Percentiles rank a stretch among this genome's conserved stretches.
phyloP scores from a whole-genome alignment of 2,888 invertebrate species.

The Zygothrica quintamaculata region DNA sequence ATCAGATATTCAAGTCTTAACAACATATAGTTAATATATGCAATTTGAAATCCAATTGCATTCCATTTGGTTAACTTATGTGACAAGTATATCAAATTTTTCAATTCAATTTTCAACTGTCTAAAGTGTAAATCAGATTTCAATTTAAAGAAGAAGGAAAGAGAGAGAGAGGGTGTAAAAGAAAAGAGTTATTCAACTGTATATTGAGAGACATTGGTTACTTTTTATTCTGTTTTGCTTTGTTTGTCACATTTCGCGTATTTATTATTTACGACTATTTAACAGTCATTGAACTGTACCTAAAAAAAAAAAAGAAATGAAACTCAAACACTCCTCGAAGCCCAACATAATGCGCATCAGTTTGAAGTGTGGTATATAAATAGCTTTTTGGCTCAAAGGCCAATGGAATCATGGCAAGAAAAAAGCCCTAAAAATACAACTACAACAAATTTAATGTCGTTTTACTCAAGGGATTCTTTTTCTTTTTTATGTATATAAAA shows the following conservation, averaged over 20 bases:
- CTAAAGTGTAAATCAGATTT: conserved; percentile 1
- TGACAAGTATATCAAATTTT: too few relatives aligned
- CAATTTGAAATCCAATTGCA: too few relatives aligned
- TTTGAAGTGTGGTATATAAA: conserved; percentile 52
- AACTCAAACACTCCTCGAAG: conserved; percentile 27
- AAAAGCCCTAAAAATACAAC: conserved; percentile 30
- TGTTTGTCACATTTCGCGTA: conserved; percentile 5
- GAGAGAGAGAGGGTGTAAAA: too few relatives aligned
- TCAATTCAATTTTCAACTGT: background rate
- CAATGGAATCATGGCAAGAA: conserved; percentile 17
- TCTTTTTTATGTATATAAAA: conserved; percentile 20
- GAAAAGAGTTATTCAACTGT: conserved; percentile 15
- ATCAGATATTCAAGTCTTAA: too few relatives aligned
- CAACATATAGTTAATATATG: too few relatives aligned
- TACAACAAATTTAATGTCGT: conserved; percentile 12
- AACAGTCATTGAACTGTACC: conserved; percentile 69
- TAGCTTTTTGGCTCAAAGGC: conserved; percentile 45
- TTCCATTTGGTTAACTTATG: too few relatives aligned
- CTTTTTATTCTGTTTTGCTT: too few relatives aligned
- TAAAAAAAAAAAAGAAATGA: conserved; percentile 21
- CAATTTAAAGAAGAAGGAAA: background rate
- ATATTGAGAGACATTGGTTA: conserved; percentile 10
- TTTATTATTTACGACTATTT: conserved; percentile 70
- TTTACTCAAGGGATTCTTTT: background rate
- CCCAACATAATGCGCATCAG: conserved; percentile 44